These are phyloP conservation scores for Hylia prasina DNA, from an alignment of 2,113 vertebrate genomes.

Conservation along the genomic window DNA sequence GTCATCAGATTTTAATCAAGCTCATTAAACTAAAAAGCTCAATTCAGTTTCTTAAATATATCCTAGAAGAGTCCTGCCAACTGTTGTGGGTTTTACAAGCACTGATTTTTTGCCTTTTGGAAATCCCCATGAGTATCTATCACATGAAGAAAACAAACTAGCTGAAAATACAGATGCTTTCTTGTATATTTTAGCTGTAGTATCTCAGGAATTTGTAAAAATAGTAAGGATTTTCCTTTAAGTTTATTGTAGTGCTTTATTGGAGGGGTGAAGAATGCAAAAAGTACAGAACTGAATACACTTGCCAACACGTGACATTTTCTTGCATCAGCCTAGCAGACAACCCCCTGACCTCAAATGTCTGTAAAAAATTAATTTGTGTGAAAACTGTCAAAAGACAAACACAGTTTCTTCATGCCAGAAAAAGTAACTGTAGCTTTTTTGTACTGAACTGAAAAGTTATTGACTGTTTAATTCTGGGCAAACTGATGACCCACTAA, in stretches of 20 bases:
- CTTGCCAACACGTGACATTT: not conserved
- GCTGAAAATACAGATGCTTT: not conserved
- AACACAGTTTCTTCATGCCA: not conserved
- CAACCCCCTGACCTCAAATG: not conserved
- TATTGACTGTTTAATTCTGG: not conserved
- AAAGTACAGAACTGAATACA: not conserved
- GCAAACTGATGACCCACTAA: not conserved
- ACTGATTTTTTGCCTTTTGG: not conserved
- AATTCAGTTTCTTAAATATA: not conserved
- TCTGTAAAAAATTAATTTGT: not conserved
- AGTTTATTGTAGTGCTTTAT: not conserved
- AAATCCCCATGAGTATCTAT: not conserved
- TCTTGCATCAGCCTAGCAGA: not conserved
- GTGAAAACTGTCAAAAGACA: not conserved
- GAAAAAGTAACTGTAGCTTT: not conserved
- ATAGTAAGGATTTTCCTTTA: not conserved
- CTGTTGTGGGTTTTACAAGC: not conserved
- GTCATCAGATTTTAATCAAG: conserved; percentile 3
- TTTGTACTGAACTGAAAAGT: not conserved
- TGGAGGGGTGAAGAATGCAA: not conserved
- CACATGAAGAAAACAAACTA: not conserved
- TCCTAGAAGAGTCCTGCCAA: not conserved
- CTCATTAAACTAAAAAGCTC: not conserved
- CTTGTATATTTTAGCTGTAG: not conserved
- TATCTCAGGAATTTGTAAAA: not conserved